A percentile compares a stretch with the other conserved stretches of the same genome.
These are phyloP conservation scores for Myoxocephalus aenaeus DNA, from an alignment of 2,797 vertebrate genomes.

Conservation along the genomic window DNA sequence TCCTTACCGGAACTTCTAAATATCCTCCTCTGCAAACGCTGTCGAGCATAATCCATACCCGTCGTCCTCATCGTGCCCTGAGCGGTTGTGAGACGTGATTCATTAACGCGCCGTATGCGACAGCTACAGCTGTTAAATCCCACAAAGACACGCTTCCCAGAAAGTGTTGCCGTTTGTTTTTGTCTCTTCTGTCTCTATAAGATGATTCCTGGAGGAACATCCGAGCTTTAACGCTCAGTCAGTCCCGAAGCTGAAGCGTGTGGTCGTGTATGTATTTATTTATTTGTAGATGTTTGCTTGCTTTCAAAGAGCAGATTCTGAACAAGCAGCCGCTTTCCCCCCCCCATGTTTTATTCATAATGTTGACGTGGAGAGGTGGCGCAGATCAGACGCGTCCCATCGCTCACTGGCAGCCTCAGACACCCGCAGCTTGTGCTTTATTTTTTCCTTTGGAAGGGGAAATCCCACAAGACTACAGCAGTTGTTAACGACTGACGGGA, in stretches of 20 bases:
- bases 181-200: not conserved
- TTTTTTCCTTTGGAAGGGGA: constrained; percentile 19
- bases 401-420: constrained; percentile 37
- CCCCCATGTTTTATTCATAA: constrained; percentile 56
- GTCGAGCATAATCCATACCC: not conserved
- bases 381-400: constrained; percentile 52
- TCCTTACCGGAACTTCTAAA: not conserved
- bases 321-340: constrained; percentile 8
- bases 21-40: not conserved
- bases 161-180: not conserved
- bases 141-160: not conserved
- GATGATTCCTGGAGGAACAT: not conserved
- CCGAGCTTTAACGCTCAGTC: not conserved
- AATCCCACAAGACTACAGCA: constrained; percentile 16
- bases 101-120: not conserved
- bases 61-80: not conserved
- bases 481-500: constrained; percentile 21
- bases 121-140: not conserved
- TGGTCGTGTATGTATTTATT: constrained; percentile 13
- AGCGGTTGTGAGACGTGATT: not conserved
- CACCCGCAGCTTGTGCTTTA: not conserved
- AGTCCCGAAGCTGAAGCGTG: not conserved
- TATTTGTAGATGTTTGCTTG: not conserved
- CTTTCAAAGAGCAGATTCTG: constrained; percentile 12
- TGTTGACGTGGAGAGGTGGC: constrained; percentile 23